Evolutionary conservation across 2,113 vertebrate genomes (phyloP), one percentile per base, ranked within the genome.

Genomic region (Mesitornis unicolor): DNA sequence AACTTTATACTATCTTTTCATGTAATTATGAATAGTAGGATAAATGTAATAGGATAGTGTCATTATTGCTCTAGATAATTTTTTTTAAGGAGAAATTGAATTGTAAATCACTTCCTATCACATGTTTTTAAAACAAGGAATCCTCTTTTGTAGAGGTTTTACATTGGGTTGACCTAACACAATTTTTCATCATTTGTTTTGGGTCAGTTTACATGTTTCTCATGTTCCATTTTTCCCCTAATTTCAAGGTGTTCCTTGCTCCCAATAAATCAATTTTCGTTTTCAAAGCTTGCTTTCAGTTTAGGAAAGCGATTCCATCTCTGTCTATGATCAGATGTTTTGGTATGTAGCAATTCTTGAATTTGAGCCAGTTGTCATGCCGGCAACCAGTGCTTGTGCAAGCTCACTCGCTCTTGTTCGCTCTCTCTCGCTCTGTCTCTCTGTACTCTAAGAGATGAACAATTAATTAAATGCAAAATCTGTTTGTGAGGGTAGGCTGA

Each of bases 341-440:
- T 80, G 43, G n/a, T 89, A 53, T 83, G 83, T 90, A 90, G 56
- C 33, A 61, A 0, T 94, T 79, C 47, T 50, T 87, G 73, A 93
- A 28, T 76, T 74, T 83, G 38, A 91, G 71, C 69, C 48, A 43
- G 38, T 75, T 94, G 56, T 88, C 43, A 28, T 45, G 59, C 60
- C 59, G 84, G 78, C 47, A 84, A 10, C 50, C 69, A 68, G 73
- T 68, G 59, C 35, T 16, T 65, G 25, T 1, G 4, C 25, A n/a
- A n/a, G n/a, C n/a, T n/a, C n/a, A n/a, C n/a, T n/a, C n/a, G n/a
- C n/a, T n/a, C n/a, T n/a, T n/a, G n/a, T n/a, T n/a, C n/a, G n/a
- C n/a, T n/a, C n/a, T n/a, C n/a, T n/a, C n/a, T 13, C 3, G 5
- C 9, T 25, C 15, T 56, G 40, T 50, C 38, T 57, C 13, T 33